phyloP scores from a whole-genome alignment of 2,888 invertebrate species.

The Amiota minor region DNA sequence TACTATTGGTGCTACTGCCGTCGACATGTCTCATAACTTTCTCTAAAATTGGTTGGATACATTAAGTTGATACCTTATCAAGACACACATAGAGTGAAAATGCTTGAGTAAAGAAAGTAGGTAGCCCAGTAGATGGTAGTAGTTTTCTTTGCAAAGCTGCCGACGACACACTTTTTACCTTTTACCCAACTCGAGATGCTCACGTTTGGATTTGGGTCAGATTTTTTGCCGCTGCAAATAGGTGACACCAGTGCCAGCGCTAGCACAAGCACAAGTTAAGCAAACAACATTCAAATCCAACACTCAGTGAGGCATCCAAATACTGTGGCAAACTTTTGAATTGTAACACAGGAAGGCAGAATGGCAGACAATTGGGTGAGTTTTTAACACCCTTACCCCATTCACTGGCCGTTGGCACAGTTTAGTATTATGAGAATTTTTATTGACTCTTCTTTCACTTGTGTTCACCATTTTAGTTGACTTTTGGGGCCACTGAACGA shows the following conservation, averaged over 20 bases:
- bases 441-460: slow-evolving; percentile 23
- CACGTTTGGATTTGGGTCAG: slow-evolving; percentile 20
- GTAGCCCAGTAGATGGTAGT: neutral
- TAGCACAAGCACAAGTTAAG: neutral
- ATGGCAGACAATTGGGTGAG: neutral
- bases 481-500: too few relatives aligned
- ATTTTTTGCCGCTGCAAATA: slow-evolving; percentile 22
- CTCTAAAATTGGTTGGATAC: neutral
- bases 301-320: neutral
- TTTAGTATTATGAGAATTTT: slow-evolving; percentile 26
- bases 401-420: neutral
- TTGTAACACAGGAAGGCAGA: neutral
- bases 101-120: too few relatives aligned
- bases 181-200: neutral
- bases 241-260: slow-evolving; percentile 13
- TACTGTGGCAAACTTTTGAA: neutral
- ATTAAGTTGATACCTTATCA: slow-evolving; percentile 9
- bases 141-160: neutral
- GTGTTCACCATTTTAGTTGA: neutral
- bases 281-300: slow-evolving; percentile 12
- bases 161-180: slow-evolving; percentile 3
- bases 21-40: neutral
- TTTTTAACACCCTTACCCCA: neutral
- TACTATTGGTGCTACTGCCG: slow-evolving; percentile 1
- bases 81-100: neutral